phyloP scores from a whole-genome alignment of 2,888 invertebrate species.

The Diabrotica balteata region DNA sequence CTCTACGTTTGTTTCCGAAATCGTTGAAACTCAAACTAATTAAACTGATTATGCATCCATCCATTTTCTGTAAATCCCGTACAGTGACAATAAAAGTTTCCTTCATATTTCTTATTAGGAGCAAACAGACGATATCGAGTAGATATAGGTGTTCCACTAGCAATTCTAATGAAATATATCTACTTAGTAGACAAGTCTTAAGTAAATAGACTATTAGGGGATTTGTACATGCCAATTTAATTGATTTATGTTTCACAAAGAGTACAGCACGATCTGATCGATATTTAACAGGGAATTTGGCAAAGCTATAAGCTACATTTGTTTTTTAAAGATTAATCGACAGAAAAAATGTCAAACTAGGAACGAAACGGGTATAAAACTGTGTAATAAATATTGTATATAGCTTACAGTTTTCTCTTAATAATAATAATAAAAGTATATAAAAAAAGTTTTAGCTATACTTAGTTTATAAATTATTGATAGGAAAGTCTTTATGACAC shows the following conservation, averaged over 20 bases:
- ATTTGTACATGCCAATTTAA: conserved; percentile 32
- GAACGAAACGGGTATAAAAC: too few species aligned
- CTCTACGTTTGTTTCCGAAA: too few species aligned
- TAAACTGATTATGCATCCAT: not conserved
- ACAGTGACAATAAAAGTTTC: conserved; percentile 5
- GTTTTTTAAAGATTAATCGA: too few species aligned
- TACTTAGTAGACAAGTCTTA: conserved; percentile 47
- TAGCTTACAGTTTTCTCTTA: too few species aligned
- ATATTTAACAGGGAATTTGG: conserved; percentile 9
- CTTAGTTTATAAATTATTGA: too few species aligned
- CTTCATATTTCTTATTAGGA: conserved; percentile 17
- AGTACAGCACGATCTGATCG: conserved; percentile 18
- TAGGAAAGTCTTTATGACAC: too few species aligned
- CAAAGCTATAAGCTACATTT: not conserved
- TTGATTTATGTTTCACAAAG: conserved; percentile 25
- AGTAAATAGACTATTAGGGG: conserved; percentile 46
- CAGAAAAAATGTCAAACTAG: too few species aligned
- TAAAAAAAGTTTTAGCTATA: too few species aligned
- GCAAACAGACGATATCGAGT: conserved; percentile 16
- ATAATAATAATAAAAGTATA: too few species aligned
- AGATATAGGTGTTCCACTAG: conserved; percentile 29
- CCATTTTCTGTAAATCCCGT: conserved; percentile 4
- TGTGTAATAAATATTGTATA: too few species aligned
- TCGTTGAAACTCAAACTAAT: too few species aligned
- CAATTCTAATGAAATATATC: conserved; percentile 46